Base-by-base conservation (phyloP, 2,888 invertebrate species). In the Brenthis ino region DNA sequence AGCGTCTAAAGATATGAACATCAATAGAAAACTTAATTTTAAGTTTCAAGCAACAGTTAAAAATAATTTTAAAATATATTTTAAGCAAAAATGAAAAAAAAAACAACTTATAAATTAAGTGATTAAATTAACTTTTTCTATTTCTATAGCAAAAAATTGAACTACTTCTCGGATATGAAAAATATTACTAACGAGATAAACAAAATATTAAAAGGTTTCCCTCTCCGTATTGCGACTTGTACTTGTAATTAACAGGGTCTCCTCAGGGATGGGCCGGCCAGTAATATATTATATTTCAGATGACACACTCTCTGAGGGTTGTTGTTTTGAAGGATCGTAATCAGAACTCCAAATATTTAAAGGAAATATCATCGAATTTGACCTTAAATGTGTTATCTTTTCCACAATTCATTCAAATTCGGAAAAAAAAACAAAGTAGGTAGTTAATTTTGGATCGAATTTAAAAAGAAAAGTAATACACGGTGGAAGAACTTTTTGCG, bases 211-310 rank as follows among this genome's bases (percentile, higher is more conserved):
- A 84, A 88, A 88, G 88, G 87, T 84, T 80, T 82, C 81, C 83
- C 81, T 77, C 76, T 77, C 77, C 77, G 77, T 79, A 77, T 73
- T 73, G 83, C 79, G 93, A 93, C 94, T 94, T 94, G 94, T 94
- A 93, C 91, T 94, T 93, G 85, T 94, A 94, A 94, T 94, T 94
- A 94, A 94, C 93, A 87, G 88, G 79, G 82, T 76, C 86, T 94
- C 94, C 94, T 91, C 79, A 80, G 89, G 91, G 91, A 91, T 79
- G 78, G 71, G 79, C 77, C 78, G 85, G 89, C 89, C 87, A 78
- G 83, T 85, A 86, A 92, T 92, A 91, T 91, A 92, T 91, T 91
- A 91, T 91, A 87, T 90, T 89, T 82, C 83, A 91, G 89, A 90
- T 91, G 92, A 89, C 92, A 91, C 79, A 76, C 77, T 43, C 37